These are phyloP conservation scores for zebrafish (Danio rerio) DNA, from an alignment of 2,113 vertebrate genomes.

Conservation along the genomic window GRCz12tu NC_133193.1:11357001-11357500, in stretches of 20 bases:
- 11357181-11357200: conserved; percentile 85
- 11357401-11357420: too few relatives aligned
- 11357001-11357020: conserved; percentile 30
- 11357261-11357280: conserved; percentile 88
- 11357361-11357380: too few relatives aligned
- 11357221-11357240: conserved; percentile 94
- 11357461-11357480: too few relatives aligned
- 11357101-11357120: conserved; percentile 60
- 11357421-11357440: too few relatives aligned
- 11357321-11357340: too few relatives aligned
- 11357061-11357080: neutral
- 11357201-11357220: conserved; percentile 84
- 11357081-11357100: conserved; percentile 5
- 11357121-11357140: conserved; percentile 60
- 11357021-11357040: conserved; percentile 49
- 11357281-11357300: conserved; percentile 86
- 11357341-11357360: too few relatives aligned
- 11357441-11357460: too few relatives aligned
- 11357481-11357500: too few relatives aligned
- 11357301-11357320: too few relatives aligned
- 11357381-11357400: too few relatives aligned
- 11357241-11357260: conserved; percentile 92
- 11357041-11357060: conserved; percentile 40
- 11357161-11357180: conserved; percentile 84
- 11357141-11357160: conserved; percentile 79